phyloP scores from a whole-genome alignment of 2,797 vertebrate genomes.

The Cyprinodon diabolis region DNA sequence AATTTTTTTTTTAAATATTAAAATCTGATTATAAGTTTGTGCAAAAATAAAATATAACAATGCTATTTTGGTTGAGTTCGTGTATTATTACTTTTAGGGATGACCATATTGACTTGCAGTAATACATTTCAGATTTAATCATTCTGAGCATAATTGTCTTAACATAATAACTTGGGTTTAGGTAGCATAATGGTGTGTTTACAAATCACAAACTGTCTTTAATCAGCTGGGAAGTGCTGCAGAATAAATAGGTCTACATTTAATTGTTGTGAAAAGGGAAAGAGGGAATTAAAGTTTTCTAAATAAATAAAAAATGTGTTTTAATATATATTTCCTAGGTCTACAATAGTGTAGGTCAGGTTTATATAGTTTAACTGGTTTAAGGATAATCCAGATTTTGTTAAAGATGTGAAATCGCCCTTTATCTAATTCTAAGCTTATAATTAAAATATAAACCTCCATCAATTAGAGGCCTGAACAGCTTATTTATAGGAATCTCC shows the following conservation, averaged over 20 bases:
- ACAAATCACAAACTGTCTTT: not conserved
- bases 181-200: not conserved
- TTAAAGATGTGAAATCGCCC: not conserved
- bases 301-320: not conserved
- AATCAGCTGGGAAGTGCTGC: not conserved
- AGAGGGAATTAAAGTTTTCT: not conserved
- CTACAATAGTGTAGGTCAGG: not conserved
- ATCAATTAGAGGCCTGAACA: not conserved
- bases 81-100: not conserved
- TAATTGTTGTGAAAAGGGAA: not conserved
- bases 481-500: not conserved
- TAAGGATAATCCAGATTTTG: not conserved
- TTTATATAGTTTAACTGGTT: not conserved
- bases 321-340: not conserved
- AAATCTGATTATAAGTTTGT: too few relatives aligned
- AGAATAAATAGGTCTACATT: not conserved
- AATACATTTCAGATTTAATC: not conserved
- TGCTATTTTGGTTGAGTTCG: not conserved
- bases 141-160: not conserved
- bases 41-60: not conserved
- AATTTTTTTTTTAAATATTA: too few relatives aligned
- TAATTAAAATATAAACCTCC: not conserved
- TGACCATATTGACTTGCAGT: not conserved
- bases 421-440: not conserved
- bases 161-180: not conserved